A percentile compares a stretch with the other conserved stretches of the same genome.
These are phyloP conservation scores for Candoia aspera DNA, from an alignment of 2,113 vertebrate genomes.

Conservation along the genomic window DNA sequence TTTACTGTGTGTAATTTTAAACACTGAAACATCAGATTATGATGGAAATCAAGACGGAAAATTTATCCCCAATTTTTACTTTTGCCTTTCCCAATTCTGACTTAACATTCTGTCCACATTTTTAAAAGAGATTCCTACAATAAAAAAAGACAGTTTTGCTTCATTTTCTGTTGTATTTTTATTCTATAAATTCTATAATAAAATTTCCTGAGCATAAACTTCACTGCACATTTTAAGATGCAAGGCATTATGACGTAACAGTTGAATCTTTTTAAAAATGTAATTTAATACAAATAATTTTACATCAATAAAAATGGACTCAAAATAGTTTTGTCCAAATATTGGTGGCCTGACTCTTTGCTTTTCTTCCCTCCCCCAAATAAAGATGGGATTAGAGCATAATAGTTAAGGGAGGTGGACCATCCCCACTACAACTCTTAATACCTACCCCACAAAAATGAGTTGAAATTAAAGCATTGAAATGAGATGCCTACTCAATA, in stretches of 20 bases:
- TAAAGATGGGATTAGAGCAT: not conserved
- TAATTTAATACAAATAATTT: not conserved
- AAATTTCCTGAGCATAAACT: not conserved
- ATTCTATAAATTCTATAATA: not conserved
- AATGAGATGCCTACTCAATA: not conserved
- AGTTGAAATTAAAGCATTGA: not conserved
- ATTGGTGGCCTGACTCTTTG: not conserved
- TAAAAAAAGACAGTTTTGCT: not conserved
- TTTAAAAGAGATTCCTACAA: not conserved
- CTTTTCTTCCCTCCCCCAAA: not conserved
- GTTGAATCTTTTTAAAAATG: not conserved
- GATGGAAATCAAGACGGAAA: not conserved
- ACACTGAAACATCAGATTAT: not conserved
- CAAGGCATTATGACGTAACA: not conserved
- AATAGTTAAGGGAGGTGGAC: not conserved
- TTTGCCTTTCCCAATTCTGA: not conserved
- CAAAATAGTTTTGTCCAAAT: not conserved
- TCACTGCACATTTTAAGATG: not conserved
- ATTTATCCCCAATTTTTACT: not conserved
- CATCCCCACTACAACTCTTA: not conserved
- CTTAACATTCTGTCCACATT: not conserved
- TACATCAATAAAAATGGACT: not conserved
- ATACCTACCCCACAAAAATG: not conserved
- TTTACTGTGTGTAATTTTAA: not conserved
- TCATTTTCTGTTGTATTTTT: not conserved